Evolutionary conservation across 2,113 vertebrate species (phyloP).

Genomic region (Laticauda laticaudata): DNA sequence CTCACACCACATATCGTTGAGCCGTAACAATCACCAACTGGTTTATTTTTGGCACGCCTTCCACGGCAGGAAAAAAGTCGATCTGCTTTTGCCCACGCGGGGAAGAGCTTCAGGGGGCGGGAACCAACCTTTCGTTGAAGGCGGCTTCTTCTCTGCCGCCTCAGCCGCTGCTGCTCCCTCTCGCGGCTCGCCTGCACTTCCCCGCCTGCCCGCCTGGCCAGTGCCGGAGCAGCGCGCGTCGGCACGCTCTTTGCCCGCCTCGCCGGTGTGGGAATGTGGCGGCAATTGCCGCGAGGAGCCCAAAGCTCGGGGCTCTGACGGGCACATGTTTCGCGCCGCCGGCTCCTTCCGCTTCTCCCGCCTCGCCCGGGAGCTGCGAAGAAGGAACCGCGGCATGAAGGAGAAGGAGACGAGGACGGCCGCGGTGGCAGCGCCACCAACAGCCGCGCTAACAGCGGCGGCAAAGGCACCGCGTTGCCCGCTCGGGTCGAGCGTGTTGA

Average conservation of each 20-base stretch:
- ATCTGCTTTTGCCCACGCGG: background rate
- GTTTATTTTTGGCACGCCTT: background rate
- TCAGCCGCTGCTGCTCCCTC: background rate
- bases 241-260: background rate
- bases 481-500: background rate
- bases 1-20: background rate
- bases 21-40: background rate
- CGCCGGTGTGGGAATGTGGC: background rate
- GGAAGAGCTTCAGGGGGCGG: conserved; percentile 12
- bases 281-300: background rate
- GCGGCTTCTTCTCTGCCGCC: background rate
- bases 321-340: conserved; percentile 35
- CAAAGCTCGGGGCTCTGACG: background rate
- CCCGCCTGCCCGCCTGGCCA: background rate
- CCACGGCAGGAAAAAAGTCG: background rate
- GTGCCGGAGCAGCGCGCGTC: background rate
- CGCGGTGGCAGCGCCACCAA: background rate
- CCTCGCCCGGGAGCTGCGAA: background rate
- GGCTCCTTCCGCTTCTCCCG: background rate
- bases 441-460: background rate
- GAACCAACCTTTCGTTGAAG: background rate
- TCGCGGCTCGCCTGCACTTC: background rate
- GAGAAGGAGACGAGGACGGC: background rate
- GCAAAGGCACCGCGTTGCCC: background rate
- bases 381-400: background rate